Percentiles rank a stretch among this genome's conserved stretches.
Conservation (phyloP, 2,888 invertebrate genomes). For the Sympetrum striolatum region DNA sequence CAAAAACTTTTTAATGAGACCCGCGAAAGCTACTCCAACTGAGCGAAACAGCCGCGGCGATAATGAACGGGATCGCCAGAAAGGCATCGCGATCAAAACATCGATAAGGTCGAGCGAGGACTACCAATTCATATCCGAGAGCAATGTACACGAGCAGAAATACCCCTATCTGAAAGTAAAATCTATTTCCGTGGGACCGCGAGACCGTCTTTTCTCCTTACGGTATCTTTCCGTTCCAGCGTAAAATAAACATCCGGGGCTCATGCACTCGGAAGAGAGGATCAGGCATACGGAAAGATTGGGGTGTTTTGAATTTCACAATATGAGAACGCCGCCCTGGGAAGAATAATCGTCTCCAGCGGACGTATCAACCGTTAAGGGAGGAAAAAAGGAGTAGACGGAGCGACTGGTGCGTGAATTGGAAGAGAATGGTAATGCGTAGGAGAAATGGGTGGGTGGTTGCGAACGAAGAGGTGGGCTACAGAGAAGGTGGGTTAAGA, state of each 20-base stretch:
- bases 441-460: neutral
- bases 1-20: no score
- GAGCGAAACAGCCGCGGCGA: neutral
- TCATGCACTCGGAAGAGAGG: no score
- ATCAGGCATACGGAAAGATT: neutral
- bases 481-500: neutral
- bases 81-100: neutral
- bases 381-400: neutral
- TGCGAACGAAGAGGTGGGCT: neutral
- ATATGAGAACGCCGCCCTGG: neutral
- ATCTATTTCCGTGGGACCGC: neutral
- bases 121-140: no score
- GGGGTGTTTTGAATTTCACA: neutral
- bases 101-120: neutral
- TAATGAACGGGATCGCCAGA: neutral
- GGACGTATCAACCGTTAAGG: slow-evolving; percentile 36
- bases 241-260: no score
- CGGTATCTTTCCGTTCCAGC: no score
- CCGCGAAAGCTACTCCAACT: neutral
- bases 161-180: neutral
- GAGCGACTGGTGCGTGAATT: neutral
- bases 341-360: neutral
- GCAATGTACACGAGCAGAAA: no score
- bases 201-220: neutral
- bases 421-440: neutral